Conservation (phyloP, 2,113 vertebrate species). For the Zosterops lateralis region DNA sequence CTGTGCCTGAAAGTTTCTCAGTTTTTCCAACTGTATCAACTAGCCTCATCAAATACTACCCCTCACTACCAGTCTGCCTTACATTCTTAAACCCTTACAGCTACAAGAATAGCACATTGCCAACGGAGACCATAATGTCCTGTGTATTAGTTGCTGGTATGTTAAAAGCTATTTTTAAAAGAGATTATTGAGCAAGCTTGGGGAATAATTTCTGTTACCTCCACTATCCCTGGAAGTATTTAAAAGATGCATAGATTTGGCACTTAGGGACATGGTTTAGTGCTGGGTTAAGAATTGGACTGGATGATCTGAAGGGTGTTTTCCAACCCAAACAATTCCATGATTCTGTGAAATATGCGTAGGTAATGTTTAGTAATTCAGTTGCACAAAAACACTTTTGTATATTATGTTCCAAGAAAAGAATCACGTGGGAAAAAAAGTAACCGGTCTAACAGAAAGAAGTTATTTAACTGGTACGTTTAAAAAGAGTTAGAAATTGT, state of each 20-base stretch:
- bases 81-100: not conserved
- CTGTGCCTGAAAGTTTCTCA: not conserved
- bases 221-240: not conserved
- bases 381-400: not conserved
- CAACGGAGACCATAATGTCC: not conserved
- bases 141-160: not conserved
- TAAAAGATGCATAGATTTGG: not conserved
- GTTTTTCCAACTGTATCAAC: not conserved
- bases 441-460: not conserved
- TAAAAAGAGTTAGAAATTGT: not conserved
- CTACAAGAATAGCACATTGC: not conserved
- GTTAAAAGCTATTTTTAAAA: not conserved
- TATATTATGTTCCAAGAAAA: not conserved
- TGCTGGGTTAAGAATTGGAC: rapidly evolving
- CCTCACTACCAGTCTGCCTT: not conserved
- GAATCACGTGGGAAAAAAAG: not conserved
- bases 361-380: not conserved
- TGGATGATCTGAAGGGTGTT: not conserved
- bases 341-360: not conserved
- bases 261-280: not conserved
- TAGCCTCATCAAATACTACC: not conserved
- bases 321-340: not conserved
- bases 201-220: not conserved
- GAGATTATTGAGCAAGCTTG: not conserved
- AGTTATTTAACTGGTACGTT: not conserved